A percentile compares a stretch with the other conserved stretches of the same genome.
Evolutionary conservation across 2,797 vertebrate species (phyloP).

Genomic region (Columba guinea): DNA sequence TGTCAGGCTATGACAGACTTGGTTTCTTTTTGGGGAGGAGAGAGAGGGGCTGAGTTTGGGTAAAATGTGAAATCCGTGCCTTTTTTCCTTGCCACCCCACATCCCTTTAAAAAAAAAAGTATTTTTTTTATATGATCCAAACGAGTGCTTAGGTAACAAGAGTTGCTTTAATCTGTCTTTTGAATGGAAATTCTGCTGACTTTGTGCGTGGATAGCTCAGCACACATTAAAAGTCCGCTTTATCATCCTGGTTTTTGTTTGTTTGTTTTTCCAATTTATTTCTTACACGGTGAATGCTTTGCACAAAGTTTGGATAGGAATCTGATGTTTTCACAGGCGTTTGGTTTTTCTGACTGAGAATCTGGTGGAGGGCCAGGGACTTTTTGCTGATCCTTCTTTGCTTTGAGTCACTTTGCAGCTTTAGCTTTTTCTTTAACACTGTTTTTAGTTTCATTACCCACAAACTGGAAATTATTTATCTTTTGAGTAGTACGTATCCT

Average conservation of each 20-base stretch:
- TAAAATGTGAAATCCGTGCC: not conserved
- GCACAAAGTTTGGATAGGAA: not conserved
- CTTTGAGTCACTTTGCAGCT: not conserved
- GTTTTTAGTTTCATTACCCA: not conserved
- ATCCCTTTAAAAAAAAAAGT: not conserved
- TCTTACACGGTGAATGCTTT: not conserved
- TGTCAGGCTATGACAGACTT: not conserved
- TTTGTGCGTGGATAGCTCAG: not conserved
- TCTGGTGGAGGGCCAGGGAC: not conserved
- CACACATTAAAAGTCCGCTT: not conserved
- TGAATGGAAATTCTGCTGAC: not conserved
- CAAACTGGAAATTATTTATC: not conserved
- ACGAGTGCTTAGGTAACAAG: not conserved
- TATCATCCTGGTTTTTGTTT: not conserved
- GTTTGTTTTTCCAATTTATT: too few species aligned
- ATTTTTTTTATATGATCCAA: not conserved
- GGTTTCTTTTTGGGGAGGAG: not conserved
- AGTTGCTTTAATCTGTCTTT: not conserved
- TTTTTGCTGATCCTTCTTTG: not conserved
- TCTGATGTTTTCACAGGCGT: not conserved
- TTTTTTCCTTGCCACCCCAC: accelerated
- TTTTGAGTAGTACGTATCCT: not conserved
- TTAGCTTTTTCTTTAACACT: not conserved
- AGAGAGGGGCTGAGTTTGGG: not conserved
- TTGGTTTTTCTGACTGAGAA: not conserved